Evolutionary conservation across 2,888 invertebrate genomes (phyloP), one percentile per base, ranked within the genome.

Genomic region (Mycalesis mineus): DNA sequence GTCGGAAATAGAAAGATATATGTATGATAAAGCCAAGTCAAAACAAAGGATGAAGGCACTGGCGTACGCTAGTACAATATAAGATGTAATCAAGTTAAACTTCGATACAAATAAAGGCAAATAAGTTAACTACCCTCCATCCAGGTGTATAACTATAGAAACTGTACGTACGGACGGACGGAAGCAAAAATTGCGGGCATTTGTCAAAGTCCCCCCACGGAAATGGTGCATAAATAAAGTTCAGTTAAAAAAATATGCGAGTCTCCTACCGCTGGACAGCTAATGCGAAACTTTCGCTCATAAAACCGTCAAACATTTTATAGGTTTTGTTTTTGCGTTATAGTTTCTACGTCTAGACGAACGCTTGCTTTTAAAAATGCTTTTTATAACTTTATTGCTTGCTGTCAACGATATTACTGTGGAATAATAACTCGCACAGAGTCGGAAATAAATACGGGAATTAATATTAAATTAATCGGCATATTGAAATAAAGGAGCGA

Each of bases 171-270:
- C 49, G 42, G 55, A 17, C 59, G 64, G 63, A 65, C 65, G 80
- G 79, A 80, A 78, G 79, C 80, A 78, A 83, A 85, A 84, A 85
- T 84, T 84, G 82, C 79, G 69, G 72, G 73, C 84, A 82, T 88
- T 86, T 84, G 84, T 87, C 87, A 88, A 86, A 85, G 86, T 85
- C 84, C 77, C 75, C 80, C 78, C 66, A 73, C 82, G 86, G 87
- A 87, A 86, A 82, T 82, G 80, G 80, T 77, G 82, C 86, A 86
- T 88, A 88, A 87, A 87, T 86, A 86, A 87, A 78, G 82, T 77
- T 80, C 80, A 75, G 82, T 78, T 75, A 75, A 80, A 84, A 82
- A 79, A 79, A 80, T 67, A 75, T 72, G 63, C 63, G 63, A 61
- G 48, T 37, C 72, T 68, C 62, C 66, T 76, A 79, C 77, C 61